Percentiles rank a stretch among this genome's conserved stretches.
These are phyloP conservation scores for Peromyscus eremicus DNA, from an alignment of 2,797 vertebrate species.

Conservation along the genomic window DNA sequence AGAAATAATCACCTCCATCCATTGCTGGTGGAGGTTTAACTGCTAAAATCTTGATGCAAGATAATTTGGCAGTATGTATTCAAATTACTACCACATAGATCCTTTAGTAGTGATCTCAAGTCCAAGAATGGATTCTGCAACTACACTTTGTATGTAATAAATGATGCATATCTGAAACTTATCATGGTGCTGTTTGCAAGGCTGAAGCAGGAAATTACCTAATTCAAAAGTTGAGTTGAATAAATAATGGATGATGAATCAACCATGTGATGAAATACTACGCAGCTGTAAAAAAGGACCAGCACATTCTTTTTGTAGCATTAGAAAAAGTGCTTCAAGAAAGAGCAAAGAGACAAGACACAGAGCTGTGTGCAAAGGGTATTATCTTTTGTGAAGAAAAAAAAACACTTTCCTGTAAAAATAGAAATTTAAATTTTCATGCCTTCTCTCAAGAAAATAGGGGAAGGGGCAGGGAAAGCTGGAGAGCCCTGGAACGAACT, in stretches of 20 bases:
- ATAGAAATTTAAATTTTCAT: not conserved
- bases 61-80: constrained; percentile 8
- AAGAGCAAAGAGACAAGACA: not conserved
- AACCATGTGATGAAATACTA: constrained; percentile 38
- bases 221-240: constrained; percentile 10
- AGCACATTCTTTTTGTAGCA: not conserved
- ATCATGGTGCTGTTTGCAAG: constrained; percentile 29
- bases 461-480: not conserved
- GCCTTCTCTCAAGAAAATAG: not conserved
- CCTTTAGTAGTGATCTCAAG: constrained; percentile 49
- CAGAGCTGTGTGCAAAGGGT: not conserved
- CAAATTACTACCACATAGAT: constrained; percentile 2
- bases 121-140: constrained; percentile 43
- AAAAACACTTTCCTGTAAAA: not conserved
- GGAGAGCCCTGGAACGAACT: not conserved
- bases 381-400: not conserved
- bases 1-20: constrained; percentile 26
- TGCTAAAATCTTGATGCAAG: constrained; percentile 17
- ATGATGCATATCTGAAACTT: constrained; percentile 6
- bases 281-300: not conserved
- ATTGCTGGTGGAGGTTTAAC: not conserved
- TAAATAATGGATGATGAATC: constrained; percentile 33
- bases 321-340: not conserved
- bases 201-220: constrained; percentile 53
- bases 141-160: not conserved